Base-by-base conservation (phyloP, 2,113 vertebrate species). In the Xenus cinereus region DNA sequence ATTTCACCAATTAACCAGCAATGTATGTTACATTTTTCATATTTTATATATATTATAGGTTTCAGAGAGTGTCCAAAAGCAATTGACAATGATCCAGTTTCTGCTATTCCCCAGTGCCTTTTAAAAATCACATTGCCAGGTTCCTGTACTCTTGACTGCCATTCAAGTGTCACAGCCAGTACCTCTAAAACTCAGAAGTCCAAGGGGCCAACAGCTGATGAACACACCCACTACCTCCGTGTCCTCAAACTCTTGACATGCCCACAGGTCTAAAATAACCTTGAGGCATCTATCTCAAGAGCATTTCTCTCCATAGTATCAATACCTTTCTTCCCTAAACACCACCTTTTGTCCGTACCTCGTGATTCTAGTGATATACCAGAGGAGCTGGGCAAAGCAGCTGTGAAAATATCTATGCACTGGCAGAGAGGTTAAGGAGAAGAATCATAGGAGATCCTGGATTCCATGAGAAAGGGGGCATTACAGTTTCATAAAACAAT, bases 331-430 rank as follows among this genome's bases (percentile, higher is more conserved):
- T 63, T 19, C 28, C 26, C 26, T 26, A 11, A 43, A 8, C 48
- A 43, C 20, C 4, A 11, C 17, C 5, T 59, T 18, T n/a, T 54
- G 7, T 39, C 57, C 20, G 26, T 17, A 33, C 26, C 8, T 60
- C 51, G 28, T 7, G 9, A 2, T 1, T 39, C 23, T 30, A 14
- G 16, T 1, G 4, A 7, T 11, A 0, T 24, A 7, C 9, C 18
- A 28, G 14, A 5, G 14, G 7, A 74, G 3, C 11, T 37, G 12
- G 9, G 28, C 10, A 4, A 83, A 67, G 51, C 24, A 54, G 30
- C 21, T 8, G 4, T 23, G 24, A 12, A 53, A 37, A 39, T 1
- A 10, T 20, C 7, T 1, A 39, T 21, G 33, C 6, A 41, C 6
- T 1, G 1, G 8, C 26, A 18, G 32, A 28, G 24, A 30, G 37